Base-by-base conservation (phyloP, 1,140 invertebrate species). In the Neodiprion pinetum region DNA sequence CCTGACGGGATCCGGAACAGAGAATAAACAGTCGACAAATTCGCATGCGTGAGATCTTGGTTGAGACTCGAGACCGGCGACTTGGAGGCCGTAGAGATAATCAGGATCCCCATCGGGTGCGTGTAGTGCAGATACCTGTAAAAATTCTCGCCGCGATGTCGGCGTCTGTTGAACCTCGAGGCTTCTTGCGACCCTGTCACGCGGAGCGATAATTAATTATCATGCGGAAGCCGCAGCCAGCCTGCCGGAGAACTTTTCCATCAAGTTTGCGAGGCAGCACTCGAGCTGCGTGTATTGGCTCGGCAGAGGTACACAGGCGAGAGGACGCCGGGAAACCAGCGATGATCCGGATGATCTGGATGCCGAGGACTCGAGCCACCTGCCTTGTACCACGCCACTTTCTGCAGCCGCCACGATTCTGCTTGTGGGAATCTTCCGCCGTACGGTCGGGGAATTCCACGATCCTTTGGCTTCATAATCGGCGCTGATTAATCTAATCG, bases 301-400 rank as follows among this genome's bases (percentile, higher is more conserved):
- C 7, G 4, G 11, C 50, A 11, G 10, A 14, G 10, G 50, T 11
- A 53, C 50, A 53, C 50, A 14, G 50, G 10, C 9, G 3, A 40
- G 28, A 5, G n/a, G n/a, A 61, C 53, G 11, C 53, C 53, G 53
- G 53, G 53, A 40, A 40, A 40, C 7, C n/a, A 14, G 11, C n/a
- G 53, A 61, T 61, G 53, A 61, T 61, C 53, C 53, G n/a, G 53
- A 61, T 61, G 53, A 61, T 61, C 53, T 11, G 53, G n/a, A 61
- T 61, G 53, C 53, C 53, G 53, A 17, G 53, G 11, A 61, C 11
- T 40, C 28, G 4, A 61, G 53, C 53, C 53, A 17, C 53, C 53
- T 61, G 53, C 53, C n/a, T 12, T 17, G n/a, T 61, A 61, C n/a
- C 53, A 40, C 5, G 28, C 28, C 28, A 40, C 28, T 40, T 40